phyloP scores from a whole-genome alignment of 2,113 vertebrate species.

The Otolemur garnettii region DNA sequence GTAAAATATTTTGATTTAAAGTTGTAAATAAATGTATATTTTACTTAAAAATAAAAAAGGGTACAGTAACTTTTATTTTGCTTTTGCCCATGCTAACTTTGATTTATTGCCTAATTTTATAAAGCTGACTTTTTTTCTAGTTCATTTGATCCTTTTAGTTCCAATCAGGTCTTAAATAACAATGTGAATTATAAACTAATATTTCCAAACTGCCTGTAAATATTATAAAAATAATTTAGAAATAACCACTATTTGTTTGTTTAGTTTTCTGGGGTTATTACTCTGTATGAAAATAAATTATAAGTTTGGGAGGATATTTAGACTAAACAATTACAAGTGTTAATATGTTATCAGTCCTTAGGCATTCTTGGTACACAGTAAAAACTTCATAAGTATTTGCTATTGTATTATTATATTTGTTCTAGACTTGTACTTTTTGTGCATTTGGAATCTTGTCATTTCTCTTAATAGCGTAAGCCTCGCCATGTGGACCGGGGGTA shows the following conservation, averaged over 20 bases:
- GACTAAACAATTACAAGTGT: neutral
- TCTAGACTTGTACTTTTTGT: neutral
- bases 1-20: neutral
- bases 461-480: neutral
- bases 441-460: neutral
- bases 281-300: neutral
- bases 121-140: neutral
- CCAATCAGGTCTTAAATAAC: neutral
- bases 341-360: neutral
- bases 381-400: neutral
- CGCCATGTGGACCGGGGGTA: neutral
- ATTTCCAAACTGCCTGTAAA: neutral
- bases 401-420: neutral
- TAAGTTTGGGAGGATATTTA: neutral
- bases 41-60: neutral
- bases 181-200: constrained; percentile 31
- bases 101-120: neutral
- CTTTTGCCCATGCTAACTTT: neutral
- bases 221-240: neutral
- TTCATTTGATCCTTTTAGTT: constrained; percentile 31
- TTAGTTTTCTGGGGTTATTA: neutral
- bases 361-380: neutral
- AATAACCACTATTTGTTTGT: neutral
- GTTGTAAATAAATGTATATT: constrained; percentile 57
- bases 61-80: neutral